A percentile compares a stretch with the other conserved stretches of the same genome.
phyloP scores from a whole-genome alignment of 2,888 invertebrate species.

The Cheiracanthium punctorium region DNA sequence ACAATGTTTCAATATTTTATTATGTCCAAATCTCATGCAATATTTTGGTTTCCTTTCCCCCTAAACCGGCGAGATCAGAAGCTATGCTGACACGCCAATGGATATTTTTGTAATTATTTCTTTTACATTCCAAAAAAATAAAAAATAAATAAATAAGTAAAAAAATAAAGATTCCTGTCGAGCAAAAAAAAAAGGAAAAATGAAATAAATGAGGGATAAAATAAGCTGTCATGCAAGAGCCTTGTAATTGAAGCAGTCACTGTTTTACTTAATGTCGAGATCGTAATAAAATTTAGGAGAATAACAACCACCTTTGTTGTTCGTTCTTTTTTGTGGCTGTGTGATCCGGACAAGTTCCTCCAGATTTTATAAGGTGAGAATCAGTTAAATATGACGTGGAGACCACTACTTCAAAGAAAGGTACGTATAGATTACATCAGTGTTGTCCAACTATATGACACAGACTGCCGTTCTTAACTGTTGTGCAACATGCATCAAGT shows the following conservation, averaged over 20 bases:
- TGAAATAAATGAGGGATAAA: not conserved
- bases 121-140: constrained; percentile 47
- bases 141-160: no score
- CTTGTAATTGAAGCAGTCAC: constrained; percentile 69
- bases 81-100: constrained; percentile 65
- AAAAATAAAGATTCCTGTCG: constrained; percentile 41
- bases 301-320: constrained; percentile 63
- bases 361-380: constrained; percentile 1
- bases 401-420: not conserved
- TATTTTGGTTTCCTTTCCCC: constrained; percentile 59
- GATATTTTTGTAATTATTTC: constrained; percentile 66
- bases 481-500: no score
- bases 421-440: not conserved
- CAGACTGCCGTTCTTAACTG: no score
- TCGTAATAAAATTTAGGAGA: constrained; percentile 70
- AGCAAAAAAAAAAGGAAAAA: constrained; percentile 48
- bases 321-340: constrained; percentile 25
- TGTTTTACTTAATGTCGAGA: constrained; percentile 70
- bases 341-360: not conserved
- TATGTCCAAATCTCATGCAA: constrained; percentile 62
- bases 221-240: constrained; percentile 69
- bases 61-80: constrained; percentile 49
- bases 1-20: constrained; percentile 61
- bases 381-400: not conserved
- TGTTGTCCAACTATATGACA: not conserved